Base-by-base conservation (phyloP, 2,797 vertebrate species). In the Loriculus beryllinus region DNA sequence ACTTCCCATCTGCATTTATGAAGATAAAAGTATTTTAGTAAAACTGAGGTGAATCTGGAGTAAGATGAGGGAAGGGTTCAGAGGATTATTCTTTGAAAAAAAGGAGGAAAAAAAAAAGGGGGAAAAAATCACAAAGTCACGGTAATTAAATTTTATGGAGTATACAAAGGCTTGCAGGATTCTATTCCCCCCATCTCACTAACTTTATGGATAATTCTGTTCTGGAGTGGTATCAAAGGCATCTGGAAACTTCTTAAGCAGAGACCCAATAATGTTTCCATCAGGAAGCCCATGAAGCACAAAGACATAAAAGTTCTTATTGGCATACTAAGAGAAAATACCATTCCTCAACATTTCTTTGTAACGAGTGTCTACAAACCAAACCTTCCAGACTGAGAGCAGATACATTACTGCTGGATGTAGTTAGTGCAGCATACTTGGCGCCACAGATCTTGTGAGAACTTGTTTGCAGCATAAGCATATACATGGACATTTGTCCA, bases 61-160 rank as follows among this genome's bases (percentile, higher is more conserved):
- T 15, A 33, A 63, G 45, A 77, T 22, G 16, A 83, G 4, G 9
- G 5, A 77, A 77, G 11, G 2, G 6, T 40, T 78, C 51, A 19
- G 15, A 59, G 16, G 18, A 64, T 35, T 74, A 8, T 17, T 82
- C 23, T 48, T 78, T 56, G 31, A 3, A 15, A 26, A 29, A 39
- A 40, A 1, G 1, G 2, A 0, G 11, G 28, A 6, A 33, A 33
- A 9, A 17, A 18, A 3, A 3, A 1, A 3, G 12, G 3, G 12
- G n/a, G 65, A 65, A 52, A 7, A 65, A 52, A 7, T 4, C 1
- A 42, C 14, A 9, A 45, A 68, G 13, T 40, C 45, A 47, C 1
- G 3, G 11, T 47, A 79, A 52, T n/a, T 3, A 79, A 7, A 23
- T 79, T 77, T 88, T 54, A 22, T 60, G 39, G 22, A 9, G 3